Base-by-base conservation (phyloP, 2,888 invertebrate genomes). In the Phymatocera aterrima region DNA sequence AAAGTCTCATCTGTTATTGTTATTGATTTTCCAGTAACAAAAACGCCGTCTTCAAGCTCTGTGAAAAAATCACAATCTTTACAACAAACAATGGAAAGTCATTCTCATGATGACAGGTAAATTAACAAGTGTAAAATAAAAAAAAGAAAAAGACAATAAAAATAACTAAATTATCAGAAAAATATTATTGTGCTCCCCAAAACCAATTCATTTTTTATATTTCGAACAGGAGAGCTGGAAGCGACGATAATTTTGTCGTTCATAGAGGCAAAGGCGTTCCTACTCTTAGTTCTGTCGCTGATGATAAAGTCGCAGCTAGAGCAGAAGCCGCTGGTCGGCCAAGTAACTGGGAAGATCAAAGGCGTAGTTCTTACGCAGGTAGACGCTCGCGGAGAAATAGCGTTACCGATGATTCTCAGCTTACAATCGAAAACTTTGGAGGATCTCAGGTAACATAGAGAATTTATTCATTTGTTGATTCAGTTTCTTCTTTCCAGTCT, bases 371-470 rank as follows among this genome's bases (percentile, higher is more conserved):
- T 79, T 97, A 95, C 91, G 96, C 96, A 78, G 97, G 97, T 64
- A 93, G 97, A 3, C 93, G 97, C 64, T 97, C 97, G 64, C 93
- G 97, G 21, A 93, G 97, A 81, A 96, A 97, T 88, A 97, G 97
- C 83, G 93, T 96, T 72, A 94, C 94, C 80, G 97, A 97, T 88
- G 97, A 97, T 89, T 97, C 96, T 43, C 97, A 97, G 90, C 92
- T 97, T 83, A 97, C 97, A 0, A 96, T 97, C 78, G 97, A 97
- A 92, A 97, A 97, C 92, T 97, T 97, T 90, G 97, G 97, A 65
- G 97, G 97, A 79, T 96, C 96, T 83, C 97, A 97, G 92, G 90
- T 90, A 83, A 79, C 61, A n/a, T n/a, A 24, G 21, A 46, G n/a
- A 31, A 43, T 75, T 37, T 18, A 60, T 64, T 37, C 2, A 61